phyloP scores from a whole-genome alignment of 1,140 invertebrate genomes.

The Drosophila prosaltans region DNA sequence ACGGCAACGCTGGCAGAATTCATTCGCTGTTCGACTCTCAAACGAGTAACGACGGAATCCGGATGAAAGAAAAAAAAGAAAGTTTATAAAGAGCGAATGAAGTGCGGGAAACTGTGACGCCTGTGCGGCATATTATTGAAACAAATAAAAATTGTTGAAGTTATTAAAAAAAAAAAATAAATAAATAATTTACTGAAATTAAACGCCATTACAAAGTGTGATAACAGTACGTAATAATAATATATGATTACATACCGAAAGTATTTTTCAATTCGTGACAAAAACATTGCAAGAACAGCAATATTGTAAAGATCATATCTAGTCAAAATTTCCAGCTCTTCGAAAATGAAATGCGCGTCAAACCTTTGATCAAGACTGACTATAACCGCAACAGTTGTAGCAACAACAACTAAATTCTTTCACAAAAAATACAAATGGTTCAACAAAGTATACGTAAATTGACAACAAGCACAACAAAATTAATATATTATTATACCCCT shows the following conservation, averaged over 20 bases:
- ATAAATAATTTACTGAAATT: constrained; percentile 42
- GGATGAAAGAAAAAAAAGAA: constrained; percentile 58
- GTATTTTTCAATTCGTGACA: constrained; percentile 19
- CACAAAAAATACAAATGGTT: constrained; percentile 71
- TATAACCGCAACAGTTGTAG: constrained; percentile 44
- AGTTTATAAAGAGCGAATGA: constrained; percentile 24
- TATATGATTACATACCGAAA: constrained; percentile 9
- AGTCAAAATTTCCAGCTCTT: constrained; percentile 47
- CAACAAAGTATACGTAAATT: constrained; percentile 82
- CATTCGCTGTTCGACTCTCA: constrained; percentile 82
- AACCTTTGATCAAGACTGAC: constrained; percentile 75
- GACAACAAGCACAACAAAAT: constrained; percentile 49
- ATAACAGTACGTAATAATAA: constrained; percentile 30
- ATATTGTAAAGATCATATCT: constrained; percentile 42
- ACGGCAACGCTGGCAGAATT: constrained; percentile 70
- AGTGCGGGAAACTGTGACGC: constrained; percentile 41
- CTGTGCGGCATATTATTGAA: constrained; percentile 39
- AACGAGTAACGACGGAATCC: constrained; percentile 82
- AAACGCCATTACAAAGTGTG: constrained; percentile 37
- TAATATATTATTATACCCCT: constrained; percentile 42
- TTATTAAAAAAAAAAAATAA: constrained; percentile 20
- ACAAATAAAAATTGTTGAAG: constrained; percentile 2
- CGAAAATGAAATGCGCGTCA: constrained; percentile 38
- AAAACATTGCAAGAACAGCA: constrained; percentile 12
- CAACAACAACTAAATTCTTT: constrained; percentile 23